phyloP scores from a whole-genome alignment of 2,113 vertebrate genomes.

The Mirza zaza region DNA sequence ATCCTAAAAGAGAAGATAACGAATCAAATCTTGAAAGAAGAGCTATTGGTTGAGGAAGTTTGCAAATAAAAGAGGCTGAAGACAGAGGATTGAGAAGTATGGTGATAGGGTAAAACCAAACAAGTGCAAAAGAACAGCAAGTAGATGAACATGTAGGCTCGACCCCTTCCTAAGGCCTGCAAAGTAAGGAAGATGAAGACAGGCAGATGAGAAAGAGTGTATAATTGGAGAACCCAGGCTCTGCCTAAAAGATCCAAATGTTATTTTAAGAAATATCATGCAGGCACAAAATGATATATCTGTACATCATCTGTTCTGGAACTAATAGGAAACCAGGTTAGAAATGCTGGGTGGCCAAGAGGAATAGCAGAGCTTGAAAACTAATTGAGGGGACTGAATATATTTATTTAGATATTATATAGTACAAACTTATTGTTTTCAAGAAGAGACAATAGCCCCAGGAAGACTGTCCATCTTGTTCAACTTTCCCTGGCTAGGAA shows the following conservation, averaged over 20 bases:
- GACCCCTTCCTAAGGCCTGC: neutral
- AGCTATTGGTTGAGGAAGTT: neutral
- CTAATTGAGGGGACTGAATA: neutral
- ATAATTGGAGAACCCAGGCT: neutral
- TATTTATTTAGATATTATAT: neutral
- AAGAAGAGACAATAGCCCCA: neutral
- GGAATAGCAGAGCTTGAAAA: neutral
- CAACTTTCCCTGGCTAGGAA: neutral
- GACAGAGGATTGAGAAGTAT: neutral
- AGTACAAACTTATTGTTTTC: neutral
- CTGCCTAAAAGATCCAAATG: neutral
- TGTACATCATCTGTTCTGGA: neutral
- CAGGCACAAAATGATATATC: neutral
- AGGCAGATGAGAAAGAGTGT: neutral
- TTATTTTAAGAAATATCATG: neutral
- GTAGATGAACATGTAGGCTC: neutral
- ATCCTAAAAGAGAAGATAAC: neutral
- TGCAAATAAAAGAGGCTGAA: neutral
- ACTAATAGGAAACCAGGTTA: neutral
- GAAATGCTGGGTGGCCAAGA: neutral
- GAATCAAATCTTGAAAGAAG: neutral
- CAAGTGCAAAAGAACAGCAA: neutral
- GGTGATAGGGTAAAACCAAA: neutral
- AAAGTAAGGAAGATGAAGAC: neutral
- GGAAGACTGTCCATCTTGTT: neutral